Conservation (phyloP, 2,797 vertebrate genomes). For the Cynodonichthys magdalenae region DNA sequence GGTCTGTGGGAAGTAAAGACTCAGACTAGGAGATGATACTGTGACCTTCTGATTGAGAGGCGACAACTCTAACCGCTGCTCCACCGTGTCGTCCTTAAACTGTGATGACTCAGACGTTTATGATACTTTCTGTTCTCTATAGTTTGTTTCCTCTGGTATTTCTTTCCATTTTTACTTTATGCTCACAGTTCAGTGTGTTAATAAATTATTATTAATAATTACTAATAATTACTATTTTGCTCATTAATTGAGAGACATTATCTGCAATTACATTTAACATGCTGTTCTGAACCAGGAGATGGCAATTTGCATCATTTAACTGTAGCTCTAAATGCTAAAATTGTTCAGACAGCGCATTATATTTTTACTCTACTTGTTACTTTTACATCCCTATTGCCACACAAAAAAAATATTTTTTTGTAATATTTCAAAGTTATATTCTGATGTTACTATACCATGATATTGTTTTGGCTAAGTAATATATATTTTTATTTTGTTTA, state of each 20-base stretch:
- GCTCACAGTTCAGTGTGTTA: constrained; percentile 36
- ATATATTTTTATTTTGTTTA: constrained; percentile 1
- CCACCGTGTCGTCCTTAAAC: too few relatives aligned
- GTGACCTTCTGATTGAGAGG: too few relatives aligned
- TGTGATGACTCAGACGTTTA: constrained; percentile 66
- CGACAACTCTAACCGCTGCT: too few relatives aligned
- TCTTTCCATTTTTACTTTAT: constrained; percentile 38
- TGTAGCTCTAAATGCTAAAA: constrained; percentile 16
- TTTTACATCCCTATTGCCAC: constrained; percentile 9
- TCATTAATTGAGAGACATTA: constrained; percentile 58
- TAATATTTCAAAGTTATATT: neutral
- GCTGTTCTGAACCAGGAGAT: constrained; percentile 44
- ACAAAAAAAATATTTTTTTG: neutral
- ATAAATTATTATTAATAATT: constrained; percentile 63
- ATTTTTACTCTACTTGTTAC: constrained; percentile 10
- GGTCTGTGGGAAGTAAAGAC: too few relatives aligned
- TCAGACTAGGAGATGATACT: too few relatives aligned
- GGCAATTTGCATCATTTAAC: constrained; percentile 49
- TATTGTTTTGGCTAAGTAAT: neutral
- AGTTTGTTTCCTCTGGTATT: constrained; percentile 13
- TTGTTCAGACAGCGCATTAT: constrained; percentile 10
- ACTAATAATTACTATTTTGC: constrained; percentile 61
- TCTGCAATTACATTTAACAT: constrained; percentile 58
- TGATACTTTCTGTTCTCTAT: constrained; percentile 40
- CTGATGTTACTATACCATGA: neutral